A percentile compares a stretch with the other conserved stretches of the same genome.
These are phyloP conservation scores for Cephalopachus bancanus DNA, from an alignment of 2,797 vertebrate genomes.

Conservation along the genomic window DNA sequence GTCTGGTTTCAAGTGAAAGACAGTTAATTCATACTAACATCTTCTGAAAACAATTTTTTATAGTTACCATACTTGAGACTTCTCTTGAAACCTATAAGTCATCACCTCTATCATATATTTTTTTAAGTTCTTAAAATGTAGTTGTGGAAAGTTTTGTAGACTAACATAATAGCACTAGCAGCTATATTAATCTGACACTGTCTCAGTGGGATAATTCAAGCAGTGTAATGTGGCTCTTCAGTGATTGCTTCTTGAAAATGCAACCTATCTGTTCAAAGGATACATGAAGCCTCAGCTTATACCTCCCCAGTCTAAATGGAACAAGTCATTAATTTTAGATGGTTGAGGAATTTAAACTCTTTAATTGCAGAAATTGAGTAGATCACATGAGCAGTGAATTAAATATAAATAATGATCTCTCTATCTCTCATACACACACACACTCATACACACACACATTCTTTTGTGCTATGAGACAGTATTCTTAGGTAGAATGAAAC, in stretches of 20 bases:
- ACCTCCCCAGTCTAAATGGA: background rate
- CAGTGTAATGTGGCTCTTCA: background rate
- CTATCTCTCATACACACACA: no score
- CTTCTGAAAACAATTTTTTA: background rate
- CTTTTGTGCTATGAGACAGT: background rate
- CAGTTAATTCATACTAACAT: background rate
- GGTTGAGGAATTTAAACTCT: background rate
- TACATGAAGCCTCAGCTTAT: background rate
- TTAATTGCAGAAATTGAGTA: background rate
- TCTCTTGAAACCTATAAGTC: background rate
- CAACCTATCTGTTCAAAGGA: background rate
- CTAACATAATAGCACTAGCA: background rate
- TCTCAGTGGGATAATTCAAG: background rate
- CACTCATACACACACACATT: background rate
- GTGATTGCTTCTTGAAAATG: background rate
- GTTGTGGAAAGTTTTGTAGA: background rate
- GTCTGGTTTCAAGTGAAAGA: background rate
- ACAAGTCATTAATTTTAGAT: background rate
- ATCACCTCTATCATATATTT: background rate
- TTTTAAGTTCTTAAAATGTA: background rate
- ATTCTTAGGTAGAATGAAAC: background rate
- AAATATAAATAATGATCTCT: background rate
- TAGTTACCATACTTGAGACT: background rate
- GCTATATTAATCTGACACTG: background rate
- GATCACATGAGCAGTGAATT: background rate